These are phyloP conservation scores for Oscheius sp. DNA, from an alignment of 1,140 invertebrate genomes.

Conservation along the genomic window DNA sequence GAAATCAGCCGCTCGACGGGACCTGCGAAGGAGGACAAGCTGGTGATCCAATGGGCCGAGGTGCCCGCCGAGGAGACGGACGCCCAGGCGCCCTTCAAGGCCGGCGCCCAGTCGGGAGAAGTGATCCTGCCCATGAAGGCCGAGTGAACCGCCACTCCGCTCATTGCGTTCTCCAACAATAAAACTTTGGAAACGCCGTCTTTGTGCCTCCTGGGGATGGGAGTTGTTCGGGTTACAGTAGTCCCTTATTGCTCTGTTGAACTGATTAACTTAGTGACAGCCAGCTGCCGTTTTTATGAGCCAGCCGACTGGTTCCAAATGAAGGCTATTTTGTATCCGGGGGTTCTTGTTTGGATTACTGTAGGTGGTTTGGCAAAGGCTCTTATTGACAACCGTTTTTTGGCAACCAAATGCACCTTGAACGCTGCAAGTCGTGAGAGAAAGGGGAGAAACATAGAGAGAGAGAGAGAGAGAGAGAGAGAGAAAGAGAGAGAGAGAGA, in stretches of 20 bases:
- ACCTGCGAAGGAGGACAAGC: conserved; percentile 50
- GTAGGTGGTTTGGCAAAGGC: neutral
- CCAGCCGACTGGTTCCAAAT: neutral
- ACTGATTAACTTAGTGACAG: no score
- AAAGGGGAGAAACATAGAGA: conserved; percentile 38
- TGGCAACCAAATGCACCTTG: neutral
- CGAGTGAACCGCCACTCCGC: no score
- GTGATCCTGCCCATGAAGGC: conserved; percentile 42
- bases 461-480: neutral
- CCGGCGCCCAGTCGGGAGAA: conserved; percentile 47
- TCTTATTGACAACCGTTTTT: neutral
- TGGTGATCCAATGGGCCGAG: conserved; percentile 52
- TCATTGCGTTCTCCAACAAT: no score
- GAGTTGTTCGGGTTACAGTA: no score
- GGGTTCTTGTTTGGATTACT: neutral
- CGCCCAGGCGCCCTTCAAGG: conserved; percentile 46
- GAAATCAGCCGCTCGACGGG: conserved; percentile 47
- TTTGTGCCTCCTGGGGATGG: no score
- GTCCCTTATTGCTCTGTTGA: no score
- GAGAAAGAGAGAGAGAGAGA: neutral
- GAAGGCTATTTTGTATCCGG: neutral
- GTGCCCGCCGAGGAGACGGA: conserved; percentile 48
- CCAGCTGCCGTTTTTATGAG: no score
- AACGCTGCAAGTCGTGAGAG: neutral
- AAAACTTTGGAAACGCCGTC: conserved; percentile 11